Evolutionary conservation across 1,140 invertebrate species (phyloP).

Genomic region (Wiebesia pumilae): DNA sequence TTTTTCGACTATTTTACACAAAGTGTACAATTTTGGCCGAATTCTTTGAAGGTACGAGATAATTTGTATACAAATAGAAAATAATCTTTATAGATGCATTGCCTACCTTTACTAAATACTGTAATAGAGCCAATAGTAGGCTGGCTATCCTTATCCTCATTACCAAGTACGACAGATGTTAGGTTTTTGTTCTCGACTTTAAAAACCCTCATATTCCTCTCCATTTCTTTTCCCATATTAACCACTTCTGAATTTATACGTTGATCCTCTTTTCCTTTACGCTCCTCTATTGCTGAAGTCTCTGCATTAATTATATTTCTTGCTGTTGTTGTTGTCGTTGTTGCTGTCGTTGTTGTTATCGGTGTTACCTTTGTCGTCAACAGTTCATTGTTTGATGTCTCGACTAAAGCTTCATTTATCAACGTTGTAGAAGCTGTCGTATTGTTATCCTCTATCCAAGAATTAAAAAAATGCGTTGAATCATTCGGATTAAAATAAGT

Average conservation of each 20-base stretch:
- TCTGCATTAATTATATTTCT: background rate
- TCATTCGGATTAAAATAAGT: background rate
- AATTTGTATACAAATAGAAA: too few relatives aligned
- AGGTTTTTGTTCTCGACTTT: slow-evolving; percentile 37
- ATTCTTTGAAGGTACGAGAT: too few relatives aligned
- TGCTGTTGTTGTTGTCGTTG: too few relatives aligned
- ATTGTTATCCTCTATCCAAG: background rate
- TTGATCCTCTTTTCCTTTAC: background rate
- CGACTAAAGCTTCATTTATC: background rate
- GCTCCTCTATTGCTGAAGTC: background rate
- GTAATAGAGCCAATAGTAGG: slow-evolving; percentile 62
- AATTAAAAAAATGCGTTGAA: background rate
- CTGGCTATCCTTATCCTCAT: slow-evolving; percentile 51
- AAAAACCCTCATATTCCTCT: background rate
- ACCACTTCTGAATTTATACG: background rate
- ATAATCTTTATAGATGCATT: background rate
- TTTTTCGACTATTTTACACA: too few relatives aligned
- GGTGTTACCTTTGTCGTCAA: background rate
- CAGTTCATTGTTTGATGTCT: background rate
- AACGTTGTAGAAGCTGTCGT: background rate
- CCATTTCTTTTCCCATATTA: slow-evolving; percentile 5
- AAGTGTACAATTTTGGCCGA: too few relatives aligned
- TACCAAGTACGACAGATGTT: slow-evolving; percentile 34
- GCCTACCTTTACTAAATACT: slow-evolving; percentile 63
- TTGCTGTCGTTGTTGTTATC: background rate